Conservation (phyloP, 2,797 vertebrate genomes). For the Lepus oiostolus region DNA sequence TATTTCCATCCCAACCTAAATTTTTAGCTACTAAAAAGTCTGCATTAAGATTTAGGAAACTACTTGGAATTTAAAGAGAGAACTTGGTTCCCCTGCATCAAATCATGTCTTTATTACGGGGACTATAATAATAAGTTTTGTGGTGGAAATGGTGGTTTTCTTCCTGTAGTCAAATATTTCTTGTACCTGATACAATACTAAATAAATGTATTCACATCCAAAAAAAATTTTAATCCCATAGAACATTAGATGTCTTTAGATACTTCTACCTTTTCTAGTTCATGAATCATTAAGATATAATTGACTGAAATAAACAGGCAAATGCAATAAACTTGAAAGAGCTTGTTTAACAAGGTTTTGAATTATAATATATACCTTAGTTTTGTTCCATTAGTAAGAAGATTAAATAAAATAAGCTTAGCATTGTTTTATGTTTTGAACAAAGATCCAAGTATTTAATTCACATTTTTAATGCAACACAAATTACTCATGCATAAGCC, state of each 20-base stretch:
- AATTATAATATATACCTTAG: constrained; percentile 68
- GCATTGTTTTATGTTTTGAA: constrained; percentile 70
- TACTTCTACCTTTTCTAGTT: constrained; percentile 54
- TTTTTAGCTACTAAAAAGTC: constrained; percentile 14
- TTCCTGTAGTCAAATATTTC: not conserved
- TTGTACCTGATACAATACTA: not conserved
- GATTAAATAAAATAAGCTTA: constrained; percentile 77
- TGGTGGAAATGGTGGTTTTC: not conserved
- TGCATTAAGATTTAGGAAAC: not conserved
- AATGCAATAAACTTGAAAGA: constrained; percentile 70
- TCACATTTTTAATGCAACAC: constrained; percentile 53
- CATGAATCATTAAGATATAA: constrained; percentile 46
- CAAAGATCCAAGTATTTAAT: constrained; percentile 62
- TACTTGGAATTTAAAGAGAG: not conserved
- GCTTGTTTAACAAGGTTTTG: constrained; percentile 68
- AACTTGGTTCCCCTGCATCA: not conserved
- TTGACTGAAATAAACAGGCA: constrained; percentile 72
- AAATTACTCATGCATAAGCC: constrained; percentile 63
- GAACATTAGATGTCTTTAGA: constrained; percentile 52
- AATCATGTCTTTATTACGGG: not conserved
- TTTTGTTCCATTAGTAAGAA: constrained; percentile 70
- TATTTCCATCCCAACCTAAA: rapidly evolving
- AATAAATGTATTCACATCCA: not conserved
- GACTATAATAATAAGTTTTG: not conserved
- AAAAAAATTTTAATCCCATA: not conserved